These are phyloP conservation scores for Acleris cristana DNA, from an alignment of 2,888 invertebrate genomes.

Conservation along the genomic window DNA sequence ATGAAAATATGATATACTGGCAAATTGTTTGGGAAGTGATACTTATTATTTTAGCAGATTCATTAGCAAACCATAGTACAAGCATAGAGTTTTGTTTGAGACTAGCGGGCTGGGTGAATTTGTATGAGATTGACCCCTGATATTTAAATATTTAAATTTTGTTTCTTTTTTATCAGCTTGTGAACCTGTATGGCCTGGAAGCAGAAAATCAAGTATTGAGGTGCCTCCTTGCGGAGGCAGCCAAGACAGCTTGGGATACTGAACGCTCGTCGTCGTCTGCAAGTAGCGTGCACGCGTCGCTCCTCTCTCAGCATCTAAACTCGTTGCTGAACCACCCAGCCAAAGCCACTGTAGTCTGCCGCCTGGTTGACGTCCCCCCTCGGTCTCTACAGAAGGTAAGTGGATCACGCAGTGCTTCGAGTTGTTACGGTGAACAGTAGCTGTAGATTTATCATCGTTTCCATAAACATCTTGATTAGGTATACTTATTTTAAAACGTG, in stretches of 20 bases:
- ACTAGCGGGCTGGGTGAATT: too few species aligned
- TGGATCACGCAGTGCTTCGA: slow-evolving; percentile 76
- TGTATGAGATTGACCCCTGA: too few species aligned
- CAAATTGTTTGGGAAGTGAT: too few species aligned
- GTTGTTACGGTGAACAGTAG: slow-evolving; percentile 39
- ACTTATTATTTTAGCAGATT: too few species aligned
- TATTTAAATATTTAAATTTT: background rate
- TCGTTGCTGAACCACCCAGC: slow-evolving; percentile 93
- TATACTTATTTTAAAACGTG: too few species aligned
- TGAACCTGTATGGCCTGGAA: slow-evolving; percentile 96
- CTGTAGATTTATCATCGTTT: slow-evolving; percentile 10
- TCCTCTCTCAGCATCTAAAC: slow-evolving; percentile 81
- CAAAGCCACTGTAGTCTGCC: slow-evolving; percentile 94
- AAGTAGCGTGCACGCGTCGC: slow-evolving; percentile 90
- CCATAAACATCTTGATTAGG: slow-evolving; percentile 12
- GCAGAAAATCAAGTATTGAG: slow-evolving; percentile 98
- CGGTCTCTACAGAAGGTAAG: slow-evolving; percentile 86
- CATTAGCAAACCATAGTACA: too few species aligned
- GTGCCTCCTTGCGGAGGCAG: slow-evolving; percentile 92
- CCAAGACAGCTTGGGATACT: slow-evolving; percentile 89
- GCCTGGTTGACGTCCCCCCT: slow-evolving; percentile 92
- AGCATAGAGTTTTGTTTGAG: too few species aligned
- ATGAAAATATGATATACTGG: too few species aligned
- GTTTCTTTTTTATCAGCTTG: slow-evolving; percentile 86
- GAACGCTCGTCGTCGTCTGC: slow-evolving; percentile 86